A percentile compares a stretch with the other conserved stretches of the same genome.
phyloP scores from a whole-genome alignment of 2,797 vertebrate species.

The Denticeps clupeoides region DNA sequence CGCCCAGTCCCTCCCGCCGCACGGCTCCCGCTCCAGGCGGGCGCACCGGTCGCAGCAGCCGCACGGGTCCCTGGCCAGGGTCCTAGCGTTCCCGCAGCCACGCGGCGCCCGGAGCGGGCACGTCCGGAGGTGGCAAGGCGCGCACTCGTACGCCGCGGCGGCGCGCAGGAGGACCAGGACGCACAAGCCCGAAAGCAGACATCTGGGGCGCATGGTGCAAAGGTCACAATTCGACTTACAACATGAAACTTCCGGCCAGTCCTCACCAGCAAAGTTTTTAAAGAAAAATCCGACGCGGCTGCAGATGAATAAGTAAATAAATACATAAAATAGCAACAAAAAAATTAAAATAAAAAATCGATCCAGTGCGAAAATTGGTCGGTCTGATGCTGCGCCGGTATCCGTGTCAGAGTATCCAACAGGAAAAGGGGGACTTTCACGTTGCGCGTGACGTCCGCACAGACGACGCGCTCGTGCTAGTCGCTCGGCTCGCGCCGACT shows the following conservation, averaged over 20 bases:
- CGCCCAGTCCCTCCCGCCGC: constrained; percentile 60
- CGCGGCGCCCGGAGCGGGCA: constrained; percentile 41
- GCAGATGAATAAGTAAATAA: no score
- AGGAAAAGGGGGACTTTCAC: no score
- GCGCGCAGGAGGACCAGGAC: constrained; percentile 43
- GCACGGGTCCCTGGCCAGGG: constrained; percentile 54
- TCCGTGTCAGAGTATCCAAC: not conserved
- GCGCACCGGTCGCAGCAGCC: constrained; percentile 63
- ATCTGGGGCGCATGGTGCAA: constrained; percentile 45
- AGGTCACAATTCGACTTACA: no score
- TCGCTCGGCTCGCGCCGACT: constrained; percentile 5
- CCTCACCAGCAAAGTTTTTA: no score
- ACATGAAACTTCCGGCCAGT: no score
- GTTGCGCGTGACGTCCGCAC: no score
- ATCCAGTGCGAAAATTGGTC: not conserved
- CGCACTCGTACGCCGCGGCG: constrained; percentile 47
- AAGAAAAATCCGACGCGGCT: no score
- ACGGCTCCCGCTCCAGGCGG: constrained; percentile 59
- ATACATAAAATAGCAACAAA: no score
- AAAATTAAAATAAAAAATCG: no score
- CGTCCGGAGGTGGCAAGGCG: constrained; percentile 51
- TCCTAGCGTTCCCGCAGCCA: constrained; percentile 51
- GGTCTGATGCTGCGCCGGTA: not conserved
- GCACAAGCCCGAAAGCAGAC: constrained; percentile 34
- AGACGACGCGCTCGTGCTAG: not conserved